A percentile compares a stretch with the other conserved stretches of the same genome.
phyloP scores from a whole-genome alignment of 2,797 vertebrate species.

The Siniperca undulata region DNA sequence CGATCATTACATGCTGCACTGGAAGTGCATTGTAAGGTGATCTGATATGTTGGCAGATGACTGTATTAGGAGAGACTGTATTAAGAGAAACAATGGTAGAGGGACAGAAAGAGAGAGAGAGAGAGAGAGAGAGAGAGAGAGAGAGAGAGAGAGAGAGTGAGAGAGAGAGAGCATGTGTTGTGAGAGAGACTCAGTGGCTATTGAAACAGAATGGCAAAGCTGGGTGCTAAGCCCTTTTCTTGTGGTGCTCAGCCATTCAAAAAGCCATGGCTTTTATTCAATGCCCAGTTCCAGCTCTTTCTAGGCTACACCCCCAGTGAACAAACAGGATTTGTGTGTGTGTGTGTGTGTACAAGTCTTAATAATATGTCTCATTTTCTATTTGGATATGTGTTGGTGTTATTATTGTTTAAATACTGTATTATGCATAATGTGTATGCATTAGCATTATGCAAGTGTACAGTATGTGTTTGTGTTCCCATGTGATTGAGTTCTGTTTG shows the following conservation, averaged over 20 bases:
- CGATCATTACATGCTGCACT: constrained; percentile 67
- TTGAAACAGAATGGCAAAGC: constrained; percentile 79
- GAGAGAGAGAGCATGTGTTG: constrained; percentile 55
- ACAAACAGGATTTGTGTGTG: constrained; percentile 74
- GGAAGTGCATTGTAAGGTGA: constrained; percentile 72
- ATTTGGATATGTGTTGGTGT: constrained; percentile 52
- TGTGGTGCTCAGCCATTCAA: constrained; percentile 80
- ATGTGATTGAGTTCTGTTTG: constrained; percentile 71
- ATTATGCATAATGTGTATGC: constrained; percentile 63
- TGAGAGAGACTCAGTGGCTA: constrained; percentile 66
- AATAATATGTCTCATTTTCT: constrained; percentile 66
- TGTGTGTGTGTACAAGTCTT: constrained; percentile 27
- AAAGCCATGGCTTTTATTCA: constrained; percentile 81
- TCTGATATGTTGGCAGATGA: constrained; percentile 75
- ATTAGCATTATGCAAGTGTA: constrained; percentile 72
- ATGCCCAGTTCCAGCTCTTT: constrained; percentile 77
- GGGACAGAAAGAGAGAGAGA: constrained; percentile 28
- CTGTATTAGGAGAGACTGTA: constrained; percentile 67
- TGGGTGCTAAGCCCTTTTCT: constrained; percentile 82
- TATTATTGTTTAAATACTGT: constrained; percentile 60
- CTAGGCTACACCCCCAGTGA: constrained; percentile 72
- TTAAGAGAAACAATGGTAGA: constrained; percentile 65
- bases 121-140: constrained; percentile 30
- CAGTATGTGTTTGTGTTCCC: constrained; percentile 60
- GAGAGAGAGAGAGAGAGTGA: constrained; percentile 8